These are phyloP conservation scores for Paramisgurnus dabryanus DNA, from an alignment of 2,113 vertebrate genomes.

Conservation along the genomic window DNA sequence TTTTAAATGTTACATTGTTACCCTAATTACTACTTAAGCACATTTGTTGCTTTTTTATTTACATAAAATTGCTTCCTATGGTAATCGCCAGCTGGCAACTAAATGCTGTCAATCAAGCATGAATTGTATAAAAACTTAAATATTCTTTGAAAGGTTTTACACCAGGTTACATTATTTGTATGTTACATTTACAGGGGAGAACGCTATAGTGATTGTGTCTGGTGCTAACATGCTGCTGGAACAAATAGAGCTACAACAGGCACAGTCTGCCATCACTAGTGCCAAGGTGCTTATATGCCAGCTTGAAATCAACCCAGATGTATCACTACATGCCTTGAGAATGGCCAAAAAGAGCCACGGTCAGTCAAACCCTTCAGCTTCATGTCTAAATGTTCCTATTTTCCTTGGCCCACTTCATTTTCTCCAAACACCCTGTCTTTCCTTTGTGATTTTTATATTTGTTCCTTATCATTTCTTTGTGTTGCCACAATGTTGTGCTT, in stretches of 20 bases:
- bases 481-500: too few relatives aligned
- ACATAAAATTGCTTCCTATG: too few relatives aligned
- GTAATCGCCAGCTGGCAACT: too few relatives aligned
- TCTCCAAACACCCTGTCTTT: too few relatives aligned
- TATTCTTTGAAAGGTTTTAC: not conserved
- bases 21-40: too few relatives aligned
- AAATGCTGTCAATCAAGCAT: too few relatives aligned
- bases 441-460: too few relatives aligned
- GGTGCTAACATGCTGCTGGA: constrained; percentile 91
- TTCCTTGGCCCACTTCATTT: too few relatives aligned
- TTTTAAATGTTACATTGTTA: too few relatives aligned
- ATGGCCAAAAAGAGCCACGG: constrained; percentile 83
- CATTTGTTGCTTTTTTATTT: too few relatives aligned
- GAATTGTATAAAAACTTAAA: too few relatives aligned
- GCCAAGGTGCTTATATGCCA: constrained; percentile 92
- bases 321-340: constrained; percentile 84
- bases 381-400: not conserved
- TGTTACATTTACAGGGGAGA: constrained; percentile 80
- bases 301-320: constrained; percentile 84
- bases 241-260: constrained; percentile 79
- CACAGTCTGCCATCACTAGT: constrained; percentile 73
- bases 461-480: too few relatives aligned
- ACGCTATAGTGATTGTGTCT: constrained; percentile 92
- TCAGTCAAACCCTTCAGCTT: constrained; percentile 58
- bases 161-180: not conserved